Conservation (phyloP, 1,140 invertebrate species). For the Chironomus tepperi region DNA sequence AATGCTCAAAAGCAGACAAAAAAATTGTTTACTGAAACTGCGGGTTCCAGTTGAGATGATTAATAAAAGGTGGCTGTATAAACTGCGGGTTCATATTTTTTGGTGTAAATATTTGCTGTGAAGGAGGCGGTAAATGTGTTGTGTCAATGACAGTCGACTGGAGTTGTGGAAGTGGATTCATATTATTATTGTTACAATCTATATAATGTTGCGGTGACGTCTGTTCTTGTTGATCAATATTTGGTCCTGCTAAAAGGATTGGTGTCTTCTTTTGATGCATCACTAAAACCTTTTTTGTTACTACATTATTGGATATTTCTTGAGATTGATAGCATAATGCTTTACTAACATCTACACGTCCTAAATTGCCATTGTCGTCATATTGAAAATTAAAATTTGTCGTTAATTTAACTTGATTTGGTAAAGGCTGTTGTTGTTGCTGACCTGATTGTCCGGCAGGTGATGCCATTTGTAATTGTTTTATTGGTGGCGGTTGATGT, state of each 20-base stretch:
- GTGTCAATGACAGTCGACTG: not conserved
- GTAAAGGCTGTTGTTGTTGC: not conserved
- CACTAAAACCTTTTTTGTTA: not conserved
- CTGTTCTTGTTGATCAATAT: not conserved
- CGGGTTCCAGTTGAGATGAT: slow-evolving; percentile 17
- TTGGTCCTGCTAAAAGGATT: not conserved
- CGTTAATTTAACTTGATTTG: not conserved
- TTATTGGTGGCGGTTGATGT: not conserved
- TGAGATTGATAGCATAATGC: slow-evolving; percentile 6
- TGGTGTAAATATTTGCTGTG: not conserved
- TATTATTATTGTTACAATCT: slow-evolving; percentile 15
- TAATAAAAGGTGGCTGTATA: slow-evolving; percentile 4
- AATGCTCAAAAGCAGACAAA: too few relatives aligned
- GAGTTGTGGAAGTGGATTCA: not conserved
- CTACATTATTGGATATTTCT: not conserved
- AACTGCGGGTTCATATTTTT: not conserved
- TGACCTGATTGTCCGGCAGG: not conserved
- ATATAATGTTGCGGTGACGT: not conserved
- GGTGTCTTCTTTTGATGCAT: slow-evolving; percentile 1
- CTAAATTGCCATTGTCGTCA: not conserved
- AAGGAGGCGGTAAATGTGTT: not conserved
- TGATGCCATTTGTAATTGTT: not conserved
- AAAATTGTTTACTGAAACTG: not conserved
- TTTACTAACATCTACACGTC: not conserved
- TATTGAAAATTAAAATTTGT: slow-evolving; percentile 10